Evolutionary conservation across 2,113 vertebrate genomes (phyloP).

Genomic region (Notothenia rossii): DNA sequence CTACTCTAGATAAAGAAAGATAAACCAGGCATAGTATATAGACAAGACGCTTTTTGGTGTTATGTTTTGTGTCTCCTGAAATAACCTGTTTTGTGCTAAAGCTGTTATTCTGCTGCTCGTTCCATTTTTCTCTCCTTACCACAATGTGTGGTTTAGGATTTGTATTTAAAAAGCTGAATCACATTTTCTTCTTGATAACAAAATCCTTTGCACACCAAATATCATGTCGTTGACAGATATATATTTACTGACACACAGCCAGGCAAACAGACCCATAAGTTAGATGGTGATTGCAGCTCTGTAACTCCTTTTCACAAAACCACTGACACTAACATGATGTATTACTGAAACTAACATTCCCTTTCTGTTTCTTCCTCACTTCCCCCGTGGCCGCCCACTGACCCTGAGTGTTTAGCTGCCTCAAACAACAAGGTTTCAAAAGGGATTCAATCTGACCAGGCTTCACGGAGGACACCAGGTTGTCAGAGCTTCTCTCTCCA

Average conservation of each 20-base stretch:
- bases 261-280: conserved; percentile 23
- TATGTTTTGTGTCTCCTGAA: too few relatives aligned
- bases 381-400: conserved; percentile 49
- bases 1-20: too few relatives aligned
- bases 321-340: conserved; percentile 61
- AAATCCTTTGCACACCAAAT: neutral
- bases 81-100: too few relatives aligned
- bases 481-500: conserved; percentile 63
- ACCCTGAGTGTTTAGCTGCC: conserved; percentile 61
- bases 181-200: too few relatives aligned
- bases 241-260: conserved; percentile 30
- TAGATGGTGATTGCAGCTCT: conserved; percentile 41
- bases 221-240: conserved; percentile 1
- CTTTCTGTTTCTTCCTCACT: conserved; percentile 42
- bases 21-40: too few relatives aligned
- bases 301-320: conserved; percentile 38
- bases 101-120: too few relatives aligned
- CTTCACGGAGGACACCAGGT: conserved; percentile 43
- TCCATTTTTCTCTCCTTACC: too few relatives aligned
- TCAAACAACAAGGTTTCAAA: conserved; percentile 69
- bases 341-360: conserved; percentile 47
- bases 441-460: conserved; percentile 42
- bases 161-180: too few relatives aligned
- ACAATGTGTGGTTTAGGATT: too few relatives aligned
- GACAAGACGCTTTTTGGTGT: too few relatives aligned